Base-by-base conservation (phyloP, 2,888 invertebrate species). In the Rhodophaea formosa region DNA sequence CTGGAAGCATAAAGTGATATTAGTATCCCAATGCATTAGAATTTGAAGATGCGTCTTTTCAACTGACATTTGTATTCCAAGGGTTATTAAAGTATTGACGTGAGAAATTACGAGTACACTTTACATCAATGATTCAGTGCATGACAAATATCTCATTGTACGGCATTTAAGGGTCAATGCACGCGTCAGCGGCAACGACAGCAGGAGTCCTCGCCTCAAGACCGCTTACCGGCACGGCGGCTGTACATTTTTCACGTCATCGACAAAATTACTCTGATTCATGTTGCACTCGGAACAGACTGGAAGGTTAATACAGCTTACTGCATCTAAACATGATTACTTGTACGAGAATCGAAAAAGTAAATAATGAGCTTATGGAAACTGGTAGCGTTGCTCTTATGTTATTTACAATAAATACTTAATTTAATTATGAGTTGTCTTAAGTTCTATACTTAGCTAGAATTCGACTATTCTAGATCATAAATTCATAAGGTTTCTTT, bases 101-200 rank as follows among this genome's bases (percentile, higher is more conserved):
- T 39, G 39, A 53, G 35, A 46, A 42, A 32, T 51, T 23, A 32
- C n/a, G n/a, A 29, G 46, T 49, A 49, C 49, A 17, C 49, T 53
- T 54, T 47, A 29, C 46, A 65, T 66, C 1, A 35, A 68, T 77
- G 78, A 81, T 79, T 82, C 77, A 80, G 76, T 73, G 72, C 74
- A 80, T 81, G 81, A 82, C 79, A 82, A 80, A 79, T 76, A 74
- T 80, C 71, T 76, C 69, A 80, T 80, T 80, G 77, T 81, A 71
- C 78, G 81, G 77, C 78, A 84, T 79, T 79, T 70, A 79, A 73
- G 80, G 88, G 84, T 88, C 86, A 87, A 84, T 68, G 88, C 67
- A 75, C 86, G 80, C 77, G 74, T 69, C 79, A 75, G 69, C 69
- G 68, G 67, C 67, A 72, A 71, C 71, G 67, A 65, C 65, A 63